Percentiles rank a stretch among this genome's conserved stretches.
phyloP scores from a whole-genome alignment of 1,140 invertebrate species.

The Drosophila azteca region DNA sequence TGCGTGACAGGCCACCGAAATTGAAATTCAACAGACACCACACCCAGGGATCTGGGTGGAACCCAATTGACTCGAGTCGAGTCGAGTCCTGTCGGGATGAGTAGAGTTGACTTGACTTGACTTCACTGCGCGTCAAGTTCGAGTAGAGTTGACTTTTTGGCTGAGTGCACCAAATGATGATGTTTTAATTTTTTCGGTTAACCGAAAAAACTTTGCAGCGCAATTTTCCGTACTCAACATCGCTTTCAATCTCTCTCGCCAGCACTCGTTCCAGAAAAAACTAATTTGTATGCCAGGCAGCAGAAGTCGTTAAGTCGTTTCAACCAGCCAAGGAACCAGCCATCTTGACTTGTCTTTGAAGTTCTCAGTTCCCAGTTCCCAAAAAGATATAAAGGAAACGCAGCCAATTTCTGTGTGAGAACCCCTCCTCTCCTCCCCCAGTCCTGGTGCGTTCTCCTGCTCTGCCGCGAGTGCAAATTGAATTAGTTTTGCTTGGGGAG shows the following conservation, averaged over 20 bases:
- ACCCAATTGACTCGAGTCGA: conserved; percentile 13
- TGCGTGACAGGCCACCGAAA: conserved; percentile 67
- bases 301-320: conserved; percentile 71
- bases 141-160: conserved; percentile 66
- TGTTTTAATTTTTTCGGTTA: conserved; percentile 82
- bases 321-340: conserved; percentile 50
- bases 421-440: not conserved
- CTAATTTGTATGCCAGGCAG: conserved; percentile 76
- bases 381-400: conserved; percentile 29
- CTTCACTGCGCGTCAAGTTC: conserved; percentile 12
- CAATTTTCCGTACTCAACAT: conserved; percentile 54
- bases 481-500: conserved; percentile 54
- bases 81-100: conserved; percentile 16
- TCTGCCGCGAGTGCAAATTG: conserved; percentile 50
- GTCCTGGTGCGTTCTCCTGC: conserved; percentile 13
- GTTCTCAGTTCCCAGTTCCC: conserved; percentile 30
- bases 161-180: conserved; percentile 78
- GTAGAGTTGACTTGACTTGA: conserved; percentile 39
- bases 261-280: conserved; percentile 18
- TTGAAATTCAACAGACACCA: conserved; percentile 76
- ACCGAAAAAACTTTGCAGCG: conserved; percentile 62
- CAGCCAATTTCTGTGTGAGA: conserved; percentile 35
- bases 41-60: conserved; percentile 34
- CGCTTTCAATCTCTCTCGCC: conserved; percentile 37
- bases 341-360: conserved; percentile 62